These are phyloP conservation scores for Syngnathoides biaculeatus DNA, from an alignment of 2,113 vertebrate species.

Conservation along the genomic window DNA sequence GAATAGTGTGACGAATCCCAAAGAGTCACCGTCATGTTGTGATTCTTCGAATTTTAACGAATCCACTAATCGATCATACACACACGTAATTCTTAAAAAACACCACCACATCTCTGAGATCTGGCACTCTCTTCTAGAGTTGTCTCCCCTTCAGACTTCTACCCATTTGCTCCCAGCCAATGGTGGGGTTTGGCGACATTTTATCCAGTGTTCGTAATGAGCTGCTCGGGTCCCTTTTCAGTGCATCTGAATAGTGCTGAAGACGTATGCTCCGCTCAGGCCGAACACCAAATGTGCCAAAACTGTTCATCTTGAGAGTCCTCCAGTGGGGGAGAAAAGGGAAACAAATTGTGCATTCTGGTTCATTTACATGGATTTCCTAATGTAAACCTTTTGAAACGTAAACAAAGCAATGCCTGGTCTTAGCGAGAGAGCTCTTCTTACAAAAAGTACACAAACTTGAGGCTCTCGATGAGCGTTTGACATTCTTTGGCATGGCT, in stretches of 20 bases:
- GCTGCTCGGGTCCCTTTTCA: neutral
- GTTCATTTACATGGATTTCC: neutral
- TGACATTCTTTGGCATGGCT: slow-evolving; percentile 14
- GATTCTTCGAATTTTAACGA: neutral
- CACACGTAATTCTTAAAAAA: neutral
- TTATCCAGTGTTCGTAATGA: neutral
- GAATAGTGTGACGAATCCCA: no score
- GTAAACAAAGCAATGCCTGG: slow-evolving; percentile 8
- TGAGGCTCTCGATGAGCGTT: slow-evolving; percentile 6
- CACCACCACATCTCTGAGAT: neutral
- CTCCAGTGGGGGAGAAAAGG: slow-evolving; percentile 7
- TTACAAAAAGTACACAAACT: neutral
- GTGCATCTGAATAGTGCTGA: neutral
- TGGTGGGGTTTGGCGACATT: neutral
- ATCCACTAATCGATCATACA: neutral
- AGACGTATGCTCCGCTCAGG: neutral
- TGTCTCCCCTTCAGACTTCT: neutral
- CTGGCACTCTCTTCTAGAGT: neutral
- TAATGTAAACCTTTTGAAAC: slow-evolving; percentile 1
- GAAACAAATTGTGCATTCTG: slow-evolving; percentile 5
- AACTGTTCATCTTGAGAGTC: neutral
- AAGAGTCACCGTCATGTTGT: neutral
- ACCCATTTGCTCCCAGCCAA: neutral
- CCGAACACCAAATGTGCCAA: slow-evolving; percentile 2
- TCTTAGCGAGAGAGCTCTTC: slow-evolving; percentile 9